Conservation (phyloP, 2,797 vertebrate genomes). For the Lerista edwardsae region DNA sequence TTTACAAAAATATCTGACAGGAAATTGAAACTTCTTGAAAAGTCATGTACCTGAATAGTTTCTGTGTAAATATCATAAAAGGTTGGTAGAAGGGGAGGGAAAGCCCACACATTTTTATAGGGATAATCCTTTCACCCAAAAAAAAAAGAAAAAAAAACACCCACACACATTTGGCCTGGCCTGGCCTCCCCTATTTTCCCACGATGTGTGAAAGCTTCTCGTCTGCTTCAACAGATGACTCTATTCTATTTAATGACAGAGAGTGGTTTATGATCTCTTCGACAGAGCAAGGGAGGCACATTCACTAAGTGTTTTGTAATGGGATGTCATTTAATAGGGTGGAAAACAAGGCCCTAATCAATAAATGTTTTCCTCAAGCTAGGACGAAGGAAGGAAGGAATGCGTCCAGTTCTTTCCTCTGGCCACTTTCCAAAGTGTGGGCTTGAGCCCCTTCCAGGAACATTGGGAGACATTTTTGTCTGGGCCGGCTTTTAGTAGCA, state of each 20-base stretch:
- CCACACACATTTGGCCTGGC: neutral
- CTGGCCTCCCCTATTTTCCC: slow-evolving; percentile 30
- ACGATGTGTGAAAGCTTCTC: slow-evolving; percentile 26
- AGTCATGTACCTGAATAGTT: slow-evolving; percentile 63
- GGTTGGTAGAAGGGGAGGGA: slow-evolving; percentile 39
- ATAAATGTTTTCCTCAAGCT: neutral
- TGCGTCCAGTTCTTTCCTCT: slow-evolving; percentile 6
- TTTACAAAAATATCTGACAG: slow-evolving; percentile 69
- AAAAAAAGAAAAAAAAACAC: slow-evolving; percentile 22
- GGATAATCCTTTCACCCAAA: slow-evolving; percentile 35
- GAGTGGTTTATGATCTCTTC: slow-evolving; percentile 34
- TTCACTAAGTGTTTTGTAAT: slow-evolving; percentile 6
- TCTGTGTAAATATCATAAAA: slow-evolving; percentile 65
- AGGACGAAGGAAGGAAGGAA: neutral
- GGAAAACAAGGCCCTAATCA: neutral
- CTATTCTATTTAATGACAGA: slow-evolving; percentile 24
- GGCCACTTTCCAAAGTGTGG: neutral
- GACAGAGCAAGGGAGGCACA: neutral
- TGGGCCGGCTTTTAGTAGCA: neutral
- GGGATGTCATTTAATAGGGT: neutral
- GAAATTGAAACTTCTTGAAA: slow-evolving; percentile 75
- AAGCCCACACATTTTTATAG: slow-evolving; percentile 39
- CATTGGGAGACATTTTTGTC: neutral
- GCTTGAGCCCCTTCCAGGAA: neutral
- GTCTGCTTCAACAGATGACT: slow-evolving; percentile 9